Base-by-base conservation (phyloP, 2,797 vertebrate species). In the Xiphophorus birchmanni region DNA sequence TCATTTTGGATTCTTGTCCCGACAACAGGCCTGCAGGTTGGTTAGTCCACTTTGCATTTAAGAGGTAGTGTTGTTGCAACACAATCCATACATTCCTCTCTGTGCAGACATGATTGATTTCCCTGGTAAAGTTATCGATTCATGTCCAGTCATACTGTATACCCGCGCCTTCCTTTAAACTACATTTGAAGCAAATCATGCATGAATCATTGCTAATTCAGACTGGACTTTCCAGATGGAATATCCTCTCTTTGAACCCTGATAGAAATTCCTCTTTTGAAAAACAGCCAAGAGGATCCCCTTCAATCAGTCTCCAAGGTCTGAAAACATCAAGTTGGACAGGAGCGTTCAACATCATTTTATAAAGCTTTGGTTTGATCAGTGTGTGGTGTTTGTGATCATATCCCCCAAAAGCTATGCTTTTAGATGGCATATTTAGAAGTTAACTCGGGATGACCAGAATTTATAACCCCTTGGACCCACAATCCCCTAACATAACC, bases 81-180 rank as follows among this genome's bases (percentile, higher is more conserved):
- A 75, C 80, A 75, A 87, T 90, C 85, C 54, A 87, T 90, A 87
- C 78, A 84, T 86, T 75, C 56, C 54, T 65, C 77, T 82, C 73
- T 89, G 79, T 92, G 91, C 84, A 89, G 87, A 83, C 78, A 83
- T 87, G 85, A 92, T 86, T 87, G 87, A 93, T 91, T 88, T 91
- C 85, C 77, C 74, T 12, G 23, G 80, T 35, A 85, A 89, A 81
- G 73, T 54, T 90, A 92, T 92, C 82, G 90, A 93, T 92, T 91
- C 73, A 50, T 11, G 44, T 63, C 78, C 74, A 91, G 84, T 80
- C 89, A 86, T 63, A 58, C 77, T 72, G 40, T 72, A 54, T 69
- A 81, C 73, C 23, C 37, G 54, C 69, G 81, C 78, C 85, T 88
- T 88, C 82, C 73, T 84, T 72, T 77, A 86, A 88, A 90, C 79